These are phyloP conservation scores for Cyprinus carpio DNA, from an alignment of 2,113 vertebrate species.

Conservation along the genomic window DNA sequence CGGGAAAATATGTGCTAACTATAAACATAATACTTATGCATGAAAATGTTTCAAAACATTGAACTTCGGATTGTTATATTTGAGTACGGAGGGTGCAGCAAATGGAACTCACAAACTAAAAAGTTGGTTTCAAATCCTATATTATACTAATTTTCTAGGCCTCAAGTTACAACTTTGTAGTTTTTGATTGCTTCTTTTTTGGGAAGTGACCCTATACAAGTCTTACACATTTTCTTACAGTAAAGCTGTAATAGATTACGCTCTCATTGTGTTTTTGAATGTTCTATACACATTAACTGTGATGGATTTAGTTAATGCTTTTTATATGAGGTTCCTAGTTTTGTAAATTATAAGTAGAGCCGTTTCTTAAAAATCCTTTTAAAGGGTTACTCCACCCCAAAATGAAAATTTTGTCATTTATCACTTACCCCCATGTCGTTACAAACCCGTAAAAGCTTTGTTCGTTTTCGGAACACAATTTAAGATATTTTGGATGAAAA, in stretches of 20 bases:
- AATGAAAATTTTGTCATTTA: too few relatives aligned
- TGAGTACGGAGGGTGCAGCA: neutral
- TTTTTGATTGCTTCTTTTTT: neutral
- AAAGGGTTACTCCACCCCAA: too few relatives aligned
- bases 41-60: neutral
- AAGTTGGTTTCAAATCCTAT: neutral
- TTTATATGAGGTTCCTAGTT: neutral
- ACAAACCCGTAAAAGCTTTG: too few relatives aligned
- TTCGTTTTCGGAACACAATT: too few relatives aligned
- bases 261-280: neutral
- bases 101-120: neutral
- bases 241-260: neutral
- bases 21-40: neutral
- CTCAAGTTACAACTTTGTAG: neutral
- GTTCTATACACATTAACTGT: neutral
- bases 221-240: neutral
- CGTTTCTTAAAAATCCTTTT: neutral
- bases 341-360: neutral
- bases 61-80: neutral
- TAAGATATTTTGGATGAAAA: too few relatives aligned
- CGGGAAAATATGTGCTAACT: neutral
- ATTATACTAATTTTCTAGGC: neutral
- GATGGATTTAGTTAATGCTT: neutral
- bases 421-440: too few relatives aligned
- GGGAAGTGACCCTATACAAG: neutral